Percentiles rank a stretch among this genome's conserved stretches.
Evolutionary conservation across 2,113 vertebrate genomes (phyloP).

Genomic region (Clarias gariepinus): DNA sequence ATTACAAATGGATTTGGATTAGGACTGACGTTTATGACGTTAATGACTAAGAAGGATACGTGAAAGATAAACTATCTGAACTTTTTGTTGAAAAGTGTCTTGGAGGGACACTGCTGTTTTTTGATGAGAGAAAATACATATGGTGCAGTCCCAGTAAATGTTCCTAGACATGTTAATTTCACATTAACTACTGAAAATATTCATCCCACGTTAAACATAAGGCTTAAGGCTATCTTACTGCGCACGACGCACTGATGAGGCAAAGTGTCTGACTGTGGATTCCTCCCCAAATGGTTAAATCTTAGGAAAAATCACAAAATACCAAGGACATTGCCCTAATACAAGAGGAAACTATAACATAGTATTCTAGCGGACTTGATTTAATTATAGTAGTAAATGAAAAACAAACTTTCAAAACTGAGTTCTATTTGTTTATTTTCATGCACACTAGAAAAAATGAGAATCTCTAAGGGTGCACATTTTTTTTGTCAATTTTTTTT

Average conservation of each 20-base stretch:
- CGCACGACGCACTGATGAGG: background rate
- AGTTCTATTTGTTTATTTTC: background rate
- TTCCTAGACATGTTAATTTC: background rate
- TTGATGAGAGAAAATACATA: background rate
- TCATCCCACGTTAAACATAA: background rate
- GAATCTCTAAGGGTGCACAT: background rate
- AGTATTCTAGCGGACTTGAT: background rate
- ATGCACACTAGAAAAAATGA: background rate
- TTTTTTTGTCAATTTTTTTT: background rate
- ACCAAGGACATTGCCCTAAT: background rate
- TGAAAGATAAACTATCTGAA: background rate
- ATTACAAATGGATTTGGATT: conserved; percentile 5
- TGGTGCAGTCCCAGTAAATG: background rate
- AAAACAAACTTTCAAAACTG: background rate
- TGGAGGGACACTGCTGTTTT: background rate
- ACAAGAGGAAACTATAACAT: background rate
- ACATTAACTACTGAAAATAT: background rate
- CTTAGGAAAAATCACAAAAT: background rate
- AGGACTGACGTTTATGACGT: too few species aligned
- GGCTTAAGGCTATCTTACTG: background rate
- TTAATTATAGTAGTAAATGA: background rate
- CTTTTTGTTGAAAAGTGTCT: background rate
- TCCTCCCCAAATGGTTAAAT: background rate
- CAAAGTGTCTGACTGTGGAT: background rate
- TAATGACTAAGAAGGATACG: background rate